Evolutionary conservation across 2,797 vertebrate genomes (phyloP).

Genomic region (Silurus lanzhouensis): DNA sequence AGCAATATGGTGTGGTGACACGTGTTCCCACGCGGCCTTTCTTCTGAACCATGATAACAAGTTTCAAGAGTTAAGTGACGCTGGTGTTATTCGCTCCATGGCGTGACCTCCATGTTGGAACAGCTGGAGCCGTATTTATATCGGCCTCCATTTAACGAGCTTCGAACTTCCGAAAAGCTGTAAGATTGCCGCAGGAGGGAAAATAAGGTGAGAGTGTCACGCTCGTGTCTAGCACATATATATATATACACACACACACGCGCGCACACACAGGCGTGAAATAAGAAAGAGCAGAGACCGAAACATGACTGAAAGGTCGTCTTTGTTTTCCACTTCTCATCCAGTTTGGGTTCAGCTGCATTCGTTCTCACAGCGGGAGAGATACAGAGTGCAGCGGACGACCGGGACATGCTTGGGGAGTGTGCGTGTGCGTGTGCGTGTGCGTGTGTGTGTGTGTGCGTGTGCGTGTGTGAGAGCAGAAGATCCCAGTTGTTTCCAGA

Average conservation of each 20-base stretch:
- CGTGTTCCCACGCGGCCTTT: not conserved
- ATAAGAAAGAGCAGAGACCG: not conserved
- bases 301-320: slow-evolving; percentile 69
- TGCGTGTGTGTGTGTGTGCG: not conserved
- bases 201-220: slow-evolving; percentile 64
- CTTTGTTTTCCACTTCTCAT: slow-evolving; percentile 73
- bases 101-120: not conserved
- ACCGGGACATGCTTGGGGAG: slow-evolving; percentile 52
- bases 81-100: not conserved
- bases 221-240: slow-evolving; percentile 18
- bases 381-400: slow-evolving; percentile 60
- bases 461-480: not conserved
- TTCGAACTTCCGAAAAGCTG: slow-evolving; percentile 12
- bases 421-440: not conserved
- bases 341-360: slow-evolving; percentile 62
- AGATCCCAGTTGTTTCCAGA: not conserved
- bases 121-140: slow-evolving; percentile 61
- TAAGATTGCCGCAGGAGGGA: slow-evolving; percentile 57
- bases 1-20: too few species aligned
- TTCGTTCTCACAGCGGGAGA: slow-evolving; percentile 69
- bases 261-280: not conserved
- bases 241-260: not conserved
- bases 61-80: not conserved
- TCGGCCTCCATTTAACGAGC: slow-evolving; percentile 37
- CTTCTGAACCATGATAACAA: not conserved